These are phyloP conservation scores for Nipponia nippon DNA, from an alignment of 2,113 vertebrate species.

Conservation along the genomic window DNA sequence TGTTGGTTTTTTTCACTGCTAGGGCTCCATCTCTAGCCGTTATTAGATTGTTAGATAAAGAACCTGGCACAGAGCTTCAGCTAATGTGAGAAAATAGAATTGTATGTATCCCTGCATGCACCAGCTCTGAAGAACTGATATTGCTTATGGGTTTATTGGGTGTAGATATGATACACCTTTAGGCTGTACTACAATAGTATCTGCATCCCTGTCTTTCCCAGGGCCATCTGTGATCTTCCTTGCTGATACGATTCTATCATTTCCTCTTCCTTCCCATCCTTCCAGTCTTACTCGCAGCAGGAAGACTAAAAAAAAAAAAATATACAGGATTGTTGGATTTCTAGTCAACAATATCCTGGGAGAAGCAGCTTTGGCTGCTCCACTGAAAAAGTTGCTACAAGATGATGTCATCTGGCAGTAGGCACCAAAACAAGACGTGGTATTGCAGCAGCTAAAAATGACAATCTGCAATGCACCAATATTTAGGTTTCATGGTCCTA, in stretches of 20 bases:
- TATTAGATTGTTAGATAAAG: neutral
- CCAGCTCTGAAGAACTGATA: neutral
- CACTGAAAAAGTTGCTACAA: conserved; percentile 16
- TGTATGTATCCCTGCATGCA: neutral
- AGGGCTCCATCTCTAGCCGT: neutral
- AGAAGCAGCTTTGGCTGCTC: neutral
- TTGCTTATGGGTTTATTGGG: neutral
- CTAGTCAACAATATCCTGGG: neutral
- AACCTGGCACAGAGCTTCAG: neutral
- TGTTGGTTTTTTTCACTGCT: neutral
- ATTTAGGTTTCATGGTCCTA: neutral
- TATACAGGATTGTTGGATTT: neutral
- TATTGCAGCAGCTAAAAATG: conserved; percentile 57
- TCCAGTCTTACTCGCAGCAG: neutral
- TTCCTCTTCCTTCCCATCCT: neutral
- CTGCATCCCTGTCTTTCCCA: neutral
- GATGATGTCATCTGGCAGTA: conserved; percentile 39
- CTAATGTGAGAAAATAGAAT: neutral
- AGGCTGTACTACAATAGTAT: neutral
- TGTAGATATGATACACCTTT: neutral
- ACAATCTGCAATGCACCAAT: conserved; percentile 54
- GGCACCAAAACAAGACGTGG: conserved; percentile 1
- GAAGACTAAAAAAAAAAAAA: neutral
- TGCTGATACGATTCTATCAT: neutral
- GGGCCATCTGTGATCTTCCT: neutral